Conservation (phyloP, 2,888 invertebrate species). For the Cepaea hortensis region DNA sequence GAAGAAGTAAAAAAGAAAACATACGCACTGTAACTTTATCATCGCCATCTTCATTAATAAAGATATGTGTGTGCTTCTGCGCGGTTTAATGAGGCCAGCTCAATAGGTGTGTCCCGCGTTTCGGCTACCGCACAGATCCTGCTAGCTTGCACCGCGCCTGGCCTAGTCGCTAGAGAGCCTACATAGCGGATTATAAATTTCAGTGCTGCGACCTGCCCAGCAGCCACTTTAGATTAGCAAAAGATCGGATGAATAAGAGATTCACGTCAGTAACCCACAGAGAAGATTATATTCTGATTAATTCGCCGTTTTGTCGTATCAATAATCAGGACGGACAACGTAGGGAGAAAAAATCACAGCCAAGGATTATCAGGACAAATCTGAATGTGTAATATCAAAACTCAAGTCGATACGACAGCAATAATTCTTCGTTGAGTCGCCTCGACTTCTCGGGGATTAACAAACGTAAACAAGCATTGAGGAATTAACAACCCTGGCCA, state of each 20-base stretch:
- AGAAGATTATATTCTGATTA: slow-evolving; percentile 32
- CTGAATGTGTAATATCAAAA: neutral
- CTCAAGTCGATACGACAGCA: neutral
- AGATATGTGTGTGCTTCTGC: neutral
- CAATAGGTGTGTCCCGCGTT: neutral
- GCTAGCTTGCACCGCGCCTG: neutral
- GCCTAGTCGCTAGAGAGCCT: neutral
- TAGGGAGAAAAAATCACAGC: neutral
- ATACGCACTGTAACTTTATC: slow-evolving; percentile 26
- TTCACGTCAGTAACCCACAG: slow-evolving; percentile 5
- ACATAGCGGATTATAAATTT: slow-evolving; percentile 24
- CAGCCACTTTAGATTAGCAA: slow-evolving; percentile 29
- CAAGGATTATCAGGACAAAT: neutral
- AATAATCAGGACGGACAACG: slow-evolving; percentile 14
- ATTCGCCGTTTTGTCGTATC: slow-evolving; percentile 23
- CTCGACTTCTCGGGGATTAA: neutral
- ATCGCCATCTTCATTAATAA: slow-evolving; percentile 1
- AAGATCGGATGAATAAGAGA: slow-evolving; percentile 32
- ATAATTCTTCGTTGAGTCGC: neutral
- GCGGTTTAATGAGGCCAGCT: neutral
- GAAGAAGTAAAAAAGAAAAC: slow-evolving; percentile 15
- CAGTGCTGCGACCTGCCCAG: neutral
- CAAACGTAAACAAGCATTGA: neutral
- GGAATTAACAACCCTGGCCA: neutral
- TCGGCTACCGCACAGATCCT: too few relatives aligned